Conservation (phyloP, 2,888 invertebrate genomes). For the Drosophila subquinaria region DNA sequence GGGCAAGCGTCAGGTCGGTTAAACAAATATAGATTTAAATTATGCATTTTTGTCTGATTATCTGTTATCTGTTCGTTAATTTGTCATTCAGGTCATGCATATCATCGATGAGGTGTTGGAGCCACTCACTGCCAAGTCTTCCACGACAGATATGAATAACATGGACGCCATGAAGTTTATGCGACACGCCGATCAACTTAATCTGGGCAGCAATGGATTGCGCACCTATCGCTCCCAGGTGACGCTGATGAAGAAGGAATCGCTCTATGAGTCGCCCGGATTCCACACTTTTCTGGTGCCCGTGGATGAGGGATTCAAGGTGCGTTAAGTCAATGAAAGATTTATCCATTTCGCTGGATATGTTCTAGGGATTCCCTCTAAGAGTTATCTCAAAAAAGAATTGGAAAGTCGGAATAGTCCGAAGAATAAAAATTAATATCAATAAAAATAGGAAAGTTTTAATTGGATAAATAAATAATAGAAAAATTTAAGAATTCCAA, state of each 20-base stretch:
- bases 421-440: no score
- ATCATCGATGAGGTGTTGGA: conserved; percentile 94
- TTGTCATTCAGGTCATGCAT: conserved; percentile 90
- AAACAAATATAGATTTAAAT: background rate
- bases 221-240: conserved; percentile 91
- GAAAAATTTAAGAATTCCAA: no score
- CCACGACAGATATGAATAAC: conserved; percentile 89
- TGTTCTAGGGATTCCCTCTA: no score
- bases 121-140: conserved; percentile 89
- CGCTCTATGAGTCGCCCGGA: conserved; percentile 91
- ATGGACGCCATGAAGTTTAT: conserved; percentile 93
- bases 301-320: conserved; percentile 95
- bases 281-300: conserved; percentile 96
- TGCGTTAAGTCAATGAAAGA: conserved; percentile 83
- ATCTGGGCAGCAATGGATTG: conserved; percentile 88
- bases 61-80: background rate
- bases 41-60: background rate
- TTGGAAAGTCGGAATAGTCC: no score
- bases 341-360: no score
- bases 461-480: no score
- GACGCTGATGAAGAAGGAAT: conserved; percentile 89
- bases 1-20: conserved; percentile 88
- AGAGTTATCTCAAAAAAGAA: no score
- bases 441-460: no score
- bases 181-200: conserved; percentile 91